Conservation (phyloP, 2,888 invertebrate genomes). For the Chymomyza amoena region DNA sequence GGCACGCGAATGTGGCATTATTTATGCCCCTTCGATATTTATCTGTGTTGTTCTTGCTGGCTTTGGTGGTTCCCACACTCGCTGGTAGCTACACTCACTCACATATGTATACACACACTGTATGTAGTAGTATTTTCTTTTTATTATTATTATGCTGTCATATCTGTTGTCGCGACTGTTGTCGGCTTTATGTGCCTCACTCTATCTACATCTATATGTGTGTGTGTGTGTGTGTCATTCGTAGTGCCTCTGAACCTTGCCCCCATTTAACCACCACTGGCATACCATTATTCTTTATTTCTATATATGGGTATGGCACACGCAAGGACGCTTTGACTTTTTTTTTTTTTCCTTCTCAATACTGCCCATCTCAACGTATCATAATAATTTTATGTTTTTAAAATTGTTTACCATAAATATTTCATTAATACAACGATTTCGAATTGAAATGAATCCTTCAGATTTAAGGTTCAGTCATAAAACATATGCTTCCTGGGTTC, state of each 20-base stretch:
- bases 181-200: conserved; percentile 21
- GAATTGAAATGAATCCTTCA: conserved; percentile 31
- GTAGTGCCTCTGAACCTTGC: not conserved
- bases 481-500: conserved; percentile 9
- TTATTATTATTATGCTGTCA: conserved; percentile 72
- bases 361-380: not conserved
- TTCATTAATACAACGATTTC: conserved; percentile 35
- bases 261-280: not conserved
- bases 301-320: not conserved
- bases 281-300: not conserved
- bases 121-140: conserved; percentile 36
- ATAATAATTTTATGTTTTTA: conserved; percentile 46
- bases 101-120: not conserved
- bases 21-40: conserved; percentile 65
- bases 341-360: conserved; percentile 15
- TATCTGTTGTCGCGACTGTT: conserved; percentile 67
- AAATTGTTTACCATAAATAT: conserved; percentile 47
- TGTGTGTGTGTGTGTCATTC: conserved; percentile 19
- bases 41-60: conserved; percentile 31
- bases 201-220: not conserved
- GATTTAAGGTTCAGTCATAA: conserved; percentile 20
- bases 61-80: conserved; percentile 10
- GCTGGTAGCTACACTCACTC: not conserved
- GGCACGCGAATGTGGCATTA: conserved; percentile 39
- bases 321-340: conserved; percentile 40